phyloP scores from a whole-genome alignment of 1,140 invertebrate genomes.

The Ips typographus region DNA sequence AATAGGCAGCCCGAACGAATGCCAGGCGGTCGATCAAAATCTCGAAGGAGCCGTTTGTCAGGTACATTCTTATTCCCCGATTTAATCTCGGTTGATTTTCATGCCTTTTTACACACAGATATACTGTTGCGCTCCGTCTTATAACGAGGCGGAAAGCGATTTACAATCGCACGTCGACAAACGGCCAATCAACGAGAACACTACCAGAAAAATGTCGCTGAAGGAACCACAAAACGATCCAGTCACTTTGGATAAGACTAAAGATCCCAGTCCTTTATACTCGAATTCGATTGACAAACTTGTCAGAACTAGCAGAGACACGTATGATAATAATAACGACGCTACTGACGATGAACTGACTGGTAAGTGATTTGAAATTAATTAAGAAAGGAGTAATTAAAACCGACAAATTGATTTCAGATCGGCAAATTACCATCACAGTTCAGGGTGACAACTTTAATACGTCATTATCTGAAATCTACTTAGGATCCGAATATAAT shows the following conservation, averaged over 20 bases:
- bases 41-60: conserved; percentile 44
- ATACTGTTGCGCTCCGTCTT: conserved; percentile 45
- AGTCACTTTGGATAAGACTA: conserved; percentile 42
- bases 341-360: conserved; percentile 10
- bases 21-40: conserved; percentile 43
- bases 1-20: conserved; percentile 45
- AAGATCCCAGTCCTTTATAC: conserved; percentile 44
- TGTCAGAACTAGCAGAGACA: conserved; percentile 42
- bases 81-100: neutral
- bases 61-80: conserved; percentile 26
- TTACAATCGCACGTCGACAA: conserved; percentile 29
- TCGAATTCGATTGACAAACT: conserved; percentile 50
- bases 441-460: conserved; percentile 49
- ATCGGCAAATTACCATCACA: conserved; percentile 44
- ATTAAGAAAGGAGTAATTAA: too few species aligned
- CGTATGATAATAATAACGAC: conserved; percentile 35
- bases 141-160: neutral
- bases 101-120: conserved; percentile 35
- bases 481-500: conserved; percentile 29
- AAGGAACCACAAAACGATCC: conserved; percentile 16
- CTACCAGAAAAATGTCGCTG: conserved; percentile 30
- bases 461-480: conserved; percentile 44
- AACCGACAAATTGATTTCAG: too few species aligned
- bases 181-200: conserved; percentile 32
- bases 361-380: conserved; percentile 32